Conservation (phyloP, 2,113 vertebrate species). For the Lepus americanus region DNA sequence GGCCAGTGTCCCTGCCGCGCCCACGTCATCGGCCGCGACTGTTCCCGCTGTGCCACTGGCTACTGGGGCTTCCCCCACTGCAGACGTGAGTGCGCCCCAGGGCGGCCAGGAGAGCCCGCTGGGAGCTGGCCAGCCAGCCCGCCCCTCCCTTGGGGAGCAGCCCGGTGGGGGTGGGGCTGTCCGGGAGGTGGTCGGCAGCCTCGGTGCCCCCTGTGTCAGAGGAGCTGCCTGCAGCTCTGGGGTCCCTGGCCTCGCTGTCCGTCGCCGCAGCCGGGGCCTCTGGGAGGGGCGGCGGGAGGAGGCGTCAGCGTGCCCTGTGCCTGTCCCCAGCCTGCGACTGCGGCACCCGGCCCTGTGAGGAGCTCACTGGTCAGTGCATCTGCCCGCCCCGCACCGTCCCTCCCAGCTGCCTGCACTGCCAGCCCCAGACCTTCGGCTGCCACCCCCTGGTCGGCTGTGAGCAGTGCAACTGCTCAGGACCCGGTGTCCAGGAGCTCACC, state of each 20-base stretch:
- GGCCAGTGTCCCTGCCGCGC: slow-evolving; percentile 94
- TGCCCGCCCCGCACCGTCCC: slow-evolving; percentile 94
- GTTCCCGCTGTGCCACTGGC: slow-evolving; percentile 95
- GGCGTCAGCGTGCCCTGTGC: neutral
- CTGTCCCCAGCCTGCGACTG: slow-evolving; percentile 93
- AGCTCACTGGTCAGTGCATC: slow-evolving; percentile 94
- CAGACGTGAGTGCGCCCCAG: slow-evolving; percentile 90
- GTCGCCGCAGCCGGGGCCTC: neutral
- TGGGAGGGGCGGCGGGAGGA: accelerated
- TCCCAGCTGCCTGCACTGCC: slow-evolving; percentile 93
- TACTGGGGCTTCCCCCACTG: slow-evolving; percentile 98
- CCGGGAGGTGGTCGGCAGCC: too few species aligned
- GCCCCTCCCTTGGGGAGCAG: neutral
- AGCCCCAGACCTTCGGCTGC: slow-evolving; percentile 96
- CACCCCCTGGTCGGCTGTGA: slow-evolving; percentile 97
- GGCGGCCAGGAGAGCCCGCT: accelerated
- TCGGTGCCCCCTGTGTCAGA: neutral
- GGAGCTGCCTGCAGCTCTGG: neutral
- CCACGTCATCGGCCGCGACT: slow-evolving; percentile 95
- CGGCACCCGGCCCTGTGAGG: slow-evolving; percentile 92
- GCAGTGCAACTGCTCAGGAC: slow-evolving; percentile 95
- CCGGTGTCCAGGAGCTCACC: slow-evolving; percentile 87
- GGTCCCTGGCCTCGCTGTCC: accelerated
- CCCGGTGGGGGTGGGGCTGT: neutral
- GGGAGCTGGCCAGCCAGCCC: neutral